A percentile compares a stretch with the other conserved stretches of the same genome.
Evolutionary conservation across 2,888 invertebrate genomes (phyloP).

Genomic region (Pteria penguin): DNA sequence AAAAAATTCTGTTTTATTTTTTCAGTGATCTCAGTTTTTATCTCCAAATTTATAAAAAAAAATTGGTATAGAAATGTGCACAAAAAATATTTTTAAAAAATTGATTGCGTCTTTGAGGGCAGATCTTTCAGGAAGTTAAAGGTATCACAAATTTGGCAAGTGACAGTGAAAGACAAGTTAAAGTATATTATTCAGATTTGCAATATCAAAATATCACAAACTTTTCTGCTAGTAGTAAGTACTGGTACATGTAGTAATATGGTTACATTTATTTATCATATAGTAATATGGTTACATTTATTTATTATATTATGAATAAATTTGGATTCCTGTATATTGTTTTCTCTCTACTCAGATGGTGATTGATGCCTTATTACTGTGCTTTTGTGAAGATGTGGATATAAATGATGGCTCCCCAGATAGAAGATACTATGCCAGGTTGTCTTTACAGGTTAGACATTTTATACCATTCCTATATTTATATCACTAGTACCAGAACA

Average conservation of each 20-base stretch:
- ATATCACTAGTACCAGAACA: too few species aligned
- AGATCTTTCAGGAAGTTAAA: too few species aligned
- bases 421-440: slow-evolving; percentile 79
- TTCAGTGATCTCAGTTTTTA: too few species aligned
- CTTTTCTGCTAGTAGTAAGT: neutral
- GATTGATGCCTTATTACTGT: slow-evolving; percentile 94
- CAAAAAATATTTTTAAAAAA: too few species aligned
- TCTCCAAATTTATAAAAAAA: too few species aligned
- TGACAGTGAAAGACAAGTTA: too few species aligned
- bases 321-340: neutral
- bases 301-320: neutral
- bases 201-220: neutral
- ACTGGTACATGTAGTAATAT: neutral
- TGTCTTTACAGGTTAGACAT: slow-evolving; percentile 76
- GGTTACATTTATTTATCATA: neutral
- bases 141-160: too few species aligned
- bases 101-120: too few species aligned
- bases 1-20: too few species aligned
- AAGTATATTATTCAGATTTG: too few species aligned
- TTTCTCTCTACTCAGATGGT: slow-evolving; percentile 88
- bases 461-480: too few species aligned
- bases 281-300: neutral
- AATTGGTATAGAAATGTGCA: too few species aligned
- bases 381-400: slow-evolving; percentile 95
- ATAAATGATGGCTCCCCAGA: slow-evolving; percentile 84